These are phyloP conservation scores for Gastrophysa polygoni DNA, from an alignment of 2,888 invertebrate species.

Conservation along the genomic window DNA sequence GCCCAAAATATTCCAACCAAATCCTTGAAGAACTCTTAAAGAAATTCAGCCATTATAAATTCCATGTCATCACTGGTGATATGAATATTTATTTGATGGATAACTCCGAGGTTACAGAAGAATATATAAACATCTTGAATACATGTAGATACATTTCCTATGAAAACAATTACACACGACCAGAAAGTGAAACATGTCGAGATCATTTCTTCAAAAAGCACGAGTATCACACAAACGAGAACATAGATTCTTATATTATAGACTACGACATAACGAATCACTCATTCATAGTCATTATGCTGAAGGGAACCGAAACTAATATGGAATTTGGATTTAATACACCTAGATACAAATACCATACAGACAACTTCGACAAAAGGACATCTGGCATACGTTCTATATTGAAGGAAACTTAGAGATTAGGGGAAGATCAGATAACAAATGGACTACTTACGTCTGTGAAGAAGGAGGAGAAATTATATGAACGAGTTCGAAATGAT, in stretches of 20 bases:
- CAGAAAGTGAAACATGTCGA: constrained; percentile 12
- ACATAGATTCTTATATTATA: no score
- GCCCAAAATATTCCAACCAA: constrained; percentile 7
- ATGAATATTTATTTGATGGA: constrained; percentile 9
- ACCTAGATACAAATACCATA: no score
- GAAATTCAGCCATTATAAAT: constrained; percentile 6
- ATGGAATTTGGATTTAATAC: background rate
- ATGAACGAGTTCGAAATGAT: no score
- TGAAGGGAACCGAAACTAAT: background rate
- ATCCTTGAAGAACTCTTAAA: background rate
- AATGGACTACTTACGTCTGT: no score
- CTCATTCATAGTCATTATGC: background rate
- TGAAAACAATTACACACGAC: constrained; percentile 8
- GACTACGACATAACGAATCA: no score
- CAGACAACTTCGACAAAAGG: background rate
- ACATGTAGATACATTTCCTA: constrained; percentile 4
- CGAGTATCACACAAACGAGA: no score
- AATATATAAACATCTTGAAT: constrained; percentile 11
- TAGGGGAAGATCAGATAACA: background rate
- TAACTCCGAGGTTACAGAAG: constrained; percentile 8
- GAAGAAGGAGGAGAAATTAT: background rate
- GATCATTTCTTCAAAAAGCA: no score
- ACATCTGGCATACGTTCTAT: background rate
- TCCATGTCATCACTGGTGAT: background rate
- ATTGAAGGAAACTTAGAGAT: no score